A percentile compares a stretch with the other conserved stretches of the same genome.
phyloP scores from a whole-genome alignment of 2,797 vertebrate genomes.

The Chaetophractus vellerosus region DNA sequence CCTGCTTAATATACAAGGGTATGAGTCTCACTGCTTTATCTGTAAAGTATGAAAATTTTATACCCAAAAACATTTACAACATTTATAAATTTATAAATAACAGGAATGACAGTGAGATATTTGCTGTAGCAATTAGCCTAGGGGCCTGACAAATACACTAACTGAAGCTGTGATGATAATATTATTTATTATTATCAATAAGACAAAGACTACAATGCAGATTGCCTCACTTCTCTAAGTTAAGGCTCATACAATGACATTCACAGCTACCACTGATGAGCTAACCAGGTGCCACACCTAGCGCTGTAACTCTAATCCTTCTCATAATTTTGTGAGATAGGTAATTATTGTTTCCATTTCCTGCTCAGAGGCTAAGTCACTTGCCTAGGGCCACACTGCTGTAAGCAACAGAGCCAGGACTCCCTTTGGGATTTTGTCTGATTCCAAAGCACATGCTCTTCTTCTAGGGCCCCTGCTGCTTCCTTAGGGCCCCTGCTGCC shows the following conservation, averaged over 20 bases:
- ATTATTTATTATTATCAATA: neutral
- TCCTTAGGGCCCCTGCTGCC: neutral
- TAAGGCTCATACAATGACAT: neutral
- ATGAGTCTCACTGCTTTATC: neutral
- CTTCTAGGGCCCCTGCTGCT: neutral
- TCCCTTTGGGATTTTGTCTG: neutral
- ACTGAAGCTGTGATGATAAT: neutral
- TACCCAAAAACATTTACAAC: neutral
- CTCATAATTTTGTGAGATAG: neutral
- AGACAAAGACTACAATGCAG: neutral
- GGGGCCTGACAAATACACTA: neutral
- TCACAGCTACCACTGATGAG: neutral
- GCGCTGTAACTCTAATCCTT: neutral
- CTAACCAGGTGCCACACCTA: neutral
- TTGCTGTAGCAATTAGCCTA: neutral
- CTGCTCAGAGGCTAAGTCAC: neutral
- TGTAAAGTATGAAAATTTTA: neutral
- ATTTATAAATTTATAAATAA: neutral
- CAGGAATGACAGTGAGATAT: neutral
- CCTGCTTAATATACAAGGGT: neutral
- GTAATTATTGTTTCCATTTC: neutral
- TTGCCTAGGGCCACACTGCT: conserved; percentile 54
- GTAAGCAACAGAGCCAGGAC: neutral
- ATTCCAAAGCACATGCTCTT: neutral
- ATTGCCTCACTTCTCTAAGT: neutral